These are phyloP conservation scores for Tachina grossa DNA, from an alignment of 2,888 invertebrate genomes.

Conservation along the genomic window DNA sequence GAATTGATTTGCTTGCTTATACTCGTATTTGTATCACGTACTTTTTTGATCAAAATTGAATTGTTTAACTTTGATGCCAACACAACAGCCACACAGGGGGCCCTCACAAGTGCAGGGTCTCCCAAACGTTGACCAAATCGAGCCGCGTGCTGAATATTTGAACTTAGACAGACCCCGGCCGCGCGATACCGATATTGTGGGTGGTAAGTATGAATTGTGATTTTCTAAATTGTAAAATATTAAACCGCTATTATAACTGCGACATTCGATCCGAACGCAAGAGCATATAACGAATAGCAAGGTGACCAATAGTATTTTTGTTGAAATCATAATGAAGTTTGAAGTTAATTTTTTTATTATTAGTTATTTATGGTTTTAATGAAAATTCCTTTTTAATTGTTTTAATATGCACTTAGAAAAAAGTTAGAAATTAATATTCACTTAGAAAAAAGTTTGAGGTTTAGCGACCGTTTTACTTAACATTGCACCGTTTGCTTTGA, in stretches of 20 bases:
- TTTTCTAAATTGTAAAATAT: constrained; percentile 79
- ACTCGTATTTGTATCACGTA: constrained; percentile 72
- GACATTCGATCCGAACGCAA: constrained; percentile 72
- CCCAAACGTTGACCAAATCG: constrained; percentile 80
- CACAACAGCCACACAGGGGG: constrained; percentile 88
- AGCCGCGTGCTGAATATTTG: constrained; percentile 77
- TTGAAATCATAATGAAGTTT: constrained; percentile 24
- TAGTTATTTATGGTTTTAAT: constrained; percentile 22
- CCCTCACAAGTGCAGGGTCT: constrained; percentile 84
- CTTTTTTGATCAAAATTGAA: constrained; percentile 84
- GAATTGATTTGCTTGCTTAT: constrained; percentile 18
- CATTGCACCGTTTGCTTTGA: constrained; percentile 77
- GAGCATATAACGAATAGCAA: neutral
- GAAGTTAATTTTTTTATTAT: constrained; percentile 33
- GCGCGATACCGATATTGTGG: constrained; percentile 80
- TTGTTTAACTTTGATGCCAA: constrained; percentile 87
- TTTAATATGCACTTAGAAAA: constrained; percentile 7
- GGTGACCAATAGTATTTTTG: constrained; percentile 21
- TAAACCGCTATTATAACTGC: constrained; percentile 80
- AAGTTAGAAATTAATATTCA: neutral
- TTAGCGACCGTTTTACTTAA: constrained; percentile 23
- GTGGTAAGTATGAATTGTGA: constrained; percentile 77
- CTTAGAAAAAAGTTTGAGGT: neutral
- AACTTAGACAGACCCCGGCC: constrained; percentile 77
- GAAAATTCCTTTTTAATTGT: constrained; percentile 39